Percentiles rank a stretch among this genome's conserved stretches.
phyloP scores from a whole-genome alignment of 1,140 invertebrate genomes.

The silkworm (Bombyx mori) region DNA sequence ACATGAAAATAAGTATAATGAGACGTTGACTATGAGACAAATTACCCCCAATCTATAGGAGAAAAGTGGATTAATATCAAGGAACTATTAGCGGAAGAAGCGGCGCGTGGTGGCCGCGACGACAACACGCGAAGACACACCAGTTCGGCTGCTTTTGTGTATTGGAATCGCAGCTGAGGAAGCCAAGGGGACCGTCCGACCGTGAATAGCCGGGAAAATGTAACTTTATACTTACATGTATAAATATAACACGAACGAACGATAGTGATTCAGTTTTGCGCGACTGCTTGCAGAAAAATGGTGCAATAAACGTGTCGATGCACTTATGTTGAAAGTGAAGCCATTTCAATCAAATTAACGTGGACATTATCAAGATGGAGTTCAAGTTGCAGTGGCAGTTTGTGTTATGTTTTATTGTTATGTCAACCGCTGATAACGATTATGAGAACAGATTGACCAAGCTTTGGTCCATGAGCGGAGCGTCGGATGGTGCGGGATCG shows the following conservation, averaged over 20 bases:
- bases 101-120: constrained; percentile 31
- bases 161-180: constrained; percentile 26
- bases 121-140: constrained; percentile 23
- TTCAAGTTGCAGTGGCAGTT: constrained; percentile 23
- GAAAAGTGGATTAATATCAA: constrained; percentile 30
- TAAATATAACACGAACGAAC: constrained; percentile 58
- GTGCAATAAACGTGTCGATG: constrained; percentile 33
- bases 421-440: constrained; percentile 27
- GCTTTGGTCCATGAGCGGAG: constrained; percentile 34
- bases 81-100: constrained; percentile 45
- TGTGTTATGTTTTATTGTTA: constrained; percentile 31
- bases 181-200: constrained; percentile 47
- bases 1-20: constrained; percentile 34
- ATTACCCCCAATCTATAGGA: constrained; percentile 32
- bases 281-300: constrained; percentile 63
- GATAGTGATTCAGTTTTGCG: constrained; percentile 64
- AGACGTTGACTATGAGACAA: constrained; percentile 25
- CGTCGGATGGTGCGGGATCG: constrained; percentile 33
- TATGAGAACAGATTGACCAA: constrained; percentile 46
- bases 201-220: constrained; percentile 59
- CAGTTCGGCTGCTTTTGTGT: constrained; percentile 36
- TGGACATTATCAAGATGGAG: constrained; percentile 17
- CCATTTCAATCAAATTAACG: constrained; percentile 23
- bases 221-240: constrained; percentile 61
- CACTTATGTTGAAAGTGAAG: constrained; percentile 47